Conservation (phyloP, 2,113 vertebrate genomes). For the Thomomys bottae region DNA sequence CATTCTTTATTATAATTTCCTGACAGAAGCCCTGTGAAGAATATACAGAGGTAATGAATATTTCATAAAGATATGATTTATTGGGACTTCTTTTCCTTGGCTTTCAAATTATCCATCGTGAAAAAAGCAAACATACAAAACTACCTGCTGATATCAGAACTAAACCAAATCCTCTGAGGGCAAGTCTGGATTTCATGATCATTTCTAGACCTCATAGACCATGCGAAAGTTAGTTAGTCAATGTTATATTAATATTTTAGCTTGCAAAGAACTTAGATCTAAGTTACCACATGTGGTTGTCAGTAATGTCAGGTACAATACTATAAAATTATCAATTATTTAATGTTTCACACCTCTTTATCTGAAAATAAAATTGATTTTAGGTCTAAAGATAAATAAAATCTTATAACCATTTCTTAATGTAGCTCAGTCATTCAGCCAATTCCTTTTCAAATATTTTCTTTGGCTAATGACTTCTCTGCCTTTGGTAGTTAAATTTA, state of each 20-base stretch:
- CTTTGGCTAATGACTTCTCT: not conserved
- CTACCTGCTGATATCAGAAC: constrained; percentile 80
- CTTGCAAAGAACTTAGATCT: constrained; percentile 72
- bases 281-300: constrained; percentile 74
- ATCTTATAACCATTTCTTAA: not conserved
- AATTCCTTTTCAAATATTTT: constrained; percentile 25
- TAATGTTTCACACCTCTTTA: constrained; percentile 65
- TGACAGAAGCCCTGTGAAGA: constrained; percentile 83
- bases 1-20: constrained; percentile 81
- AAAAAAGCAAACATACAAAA: constrained; percentile 79
- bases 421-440: not conserved
- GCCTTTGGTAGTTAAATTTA: not conserved
- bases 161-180: constrained; percentile 78
- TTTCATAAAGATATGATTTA: constrained; percentile 88
- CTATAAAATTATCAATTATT: constrained; percentile 66
- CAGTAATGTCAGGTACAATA: constrained; percentile 63
- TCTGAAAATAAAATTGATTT: constrained; percentile 69
- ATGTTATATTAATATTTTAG: constrained; percentile 84
- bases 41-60: constrained; percentile 85
- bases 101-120: constrained; percentile 82
- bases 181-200: constrained; percentile 80
- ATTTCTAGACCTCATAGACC: constrained; percentile 73
- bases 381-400: constrained; percentile 41
- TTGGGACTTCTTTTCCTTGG: constrained; percentile 82
- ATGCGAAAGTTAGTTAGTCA: constrained; percentile 81